Evolutionary conservation across 1,140 invertebrate species (phyloP), one percentile per base, ranked within the genome.

Genomic region (Leguminivora glycinivorella): DNA sequence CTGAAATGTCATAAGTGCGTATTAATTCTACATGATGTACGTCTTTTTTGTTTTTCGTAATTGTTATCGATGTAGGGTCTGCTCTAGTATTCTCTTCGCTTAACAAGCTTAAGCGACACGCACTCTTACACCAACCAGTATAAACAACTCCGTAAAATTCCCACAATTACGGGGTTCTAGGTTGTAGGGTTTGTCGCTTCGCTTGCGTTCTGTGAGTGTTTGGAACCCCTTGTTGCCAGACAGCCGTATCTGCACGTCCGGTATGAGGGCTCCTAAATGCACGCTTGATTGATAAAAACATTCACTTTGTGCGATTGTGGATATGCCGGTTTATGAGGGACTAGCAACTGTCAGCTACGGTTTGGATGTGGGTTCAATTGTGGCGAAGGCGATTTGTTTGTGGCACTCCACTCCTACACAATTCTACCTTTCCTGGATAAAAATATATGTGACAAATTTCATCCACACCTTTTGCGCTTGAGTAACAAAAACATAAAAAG

Each of bases 161-260:
- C 6, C 10, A 10, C 17, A 9, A 2, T 10, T 52, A 0, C 7
- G 0, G 19, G n/a, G 47, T 5, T 52, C 47, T 7, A 6, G 22
- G 47, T 22, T 52, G 7, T 6, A 52, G 6, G 1, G 47, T n/a
- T 52, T 19, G 7, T 22, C 2, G 19, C 47, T 19, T 22, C 19
- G 47, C 17, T 6, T 22, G 17, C 14, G 5, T 22, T 52, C 43
- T n/a, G 47, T 5, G 14, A 22, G 19, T 9, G 19, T 17, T 52
- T 9, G 17, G 6, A 52, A 52, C 7, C 47, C 19, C 2, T 52
- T 17, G 47, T 52, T 52, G 47, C 47, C 47, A 52, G 47, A 52
- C 47, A 22, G 47, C 47, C 47, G 47, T 52, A 52, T 52, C 47
- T 52, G 47, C 47, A n/a, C 47, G 47, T 52, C 47, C 47, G 47